Base-by-base conservation (phyloP, 2,888 invertebrate species). In the Tinea semifulvella region DNA sequence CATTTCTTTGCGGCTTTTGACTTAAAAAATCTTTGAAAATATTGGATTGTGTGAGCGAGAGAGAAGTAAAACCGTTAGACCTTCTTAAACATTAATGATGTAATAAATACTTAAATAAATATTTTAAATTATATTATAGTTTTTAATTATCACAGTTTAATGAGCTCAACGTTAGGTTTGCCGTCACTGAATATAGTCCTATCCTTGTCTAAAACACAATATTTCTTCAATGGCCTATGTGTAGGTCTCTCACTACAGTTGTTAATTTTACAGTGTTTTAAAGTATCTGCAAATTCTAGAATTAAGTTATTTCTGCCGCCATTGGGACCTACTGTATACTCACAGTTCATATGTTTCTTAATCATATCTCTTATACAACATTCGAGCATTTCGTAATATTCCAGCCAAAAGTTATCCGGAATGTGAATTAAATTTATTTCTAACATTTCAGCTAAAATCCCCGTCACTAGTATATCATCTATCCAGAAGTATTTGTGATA, bases 381-480 rank as follows among this genome's bases (percentile, higher is more conserved):
- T 54, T 89, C 84, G 20, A 92, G 65, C 53, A 87, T 84, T 56
- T 91, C 88, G 8, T 89, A 84, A 62, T 91, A 88, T 6, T 86
- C 84, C 4, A 92, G 83, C 72, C 87, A 92, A 60, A 84, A 84
- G 11, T 82, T 57, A 39, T 84, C 79, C 18, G 73, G 71, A 10
- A 91, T 64, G 43, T 87, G 84, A 46, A 68, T 70, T 31, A 88
- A 65, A 27, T 80, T 67, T n/a, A 90, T 77, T 27, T 75, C 72
- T 17, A 86, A 63, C 19, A 81, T 70, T 44, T 85, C 71, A 5
- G 88, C 82, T 20, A 95, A 68, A 42, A 93, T 77, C 1, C 96
- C 96, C 1, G 95, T 96, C 0, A 96, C 71, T 62, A 88, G 90
- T 36, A 92, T 88, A 62, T 96, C 96, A 60, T 96, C 96, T 48